Conservation (phyloP, 2,797 vertebrate species). For the Silurus lanzhouensis region DNA sequence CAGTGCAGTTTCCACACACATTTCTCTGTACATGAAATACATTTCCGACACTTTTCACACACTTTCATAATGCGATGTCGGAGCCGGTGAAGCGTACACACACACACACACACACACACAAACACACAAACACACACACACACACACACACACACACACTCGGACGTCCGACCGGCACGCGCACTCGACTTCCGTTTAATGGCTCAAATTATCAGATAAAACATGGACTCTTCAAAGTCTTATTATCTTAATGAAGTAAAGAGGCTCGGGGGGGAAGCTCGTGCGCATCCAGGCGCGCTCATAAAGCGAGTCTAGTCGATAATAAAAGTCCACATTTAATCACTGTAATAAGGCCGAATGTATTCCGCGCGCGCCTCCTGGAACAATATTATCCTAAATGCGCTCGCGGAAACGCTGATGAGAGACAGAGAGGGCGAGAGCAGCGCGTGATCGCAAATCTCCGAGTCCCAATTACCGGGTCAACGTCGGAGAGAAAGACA, state of each 20-base stretch:
- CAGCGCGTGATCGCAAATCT: conserved; percentile 77
- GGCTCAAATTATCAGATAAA: conserved; percentile 92
- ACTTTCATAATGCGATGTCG: not conserved
- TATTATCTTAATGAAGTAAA: conserved; percentile 93
- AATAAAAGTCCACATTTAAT: conserved; percentile 75
- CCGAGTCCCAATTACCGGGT: conserved; percentile 77
- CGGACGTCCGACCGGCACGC: conserved; percentile 69
- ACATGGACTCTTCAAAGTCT: conserved; percentile 88
- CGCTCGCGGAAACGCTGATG: conserved; percentile 69
- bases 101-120: too few relatives aligned
- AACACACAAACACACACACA: not conserved
- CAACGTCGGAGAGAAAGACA: conserved; percentile 61
- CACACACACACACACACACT: not conserved
- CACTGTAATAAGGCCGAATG: conserved; percentile 83
- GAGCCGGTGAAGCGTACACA: conserved; percentile 13
- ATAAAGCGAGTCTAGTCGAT: conserved; percentile 80
- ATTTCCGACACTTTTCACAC: not conserved
- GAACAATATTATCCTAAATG: conserved; percentile 81
- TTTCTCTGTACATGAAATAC: not conserved
- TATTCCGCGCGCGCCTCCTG: conserved; percentile 88
- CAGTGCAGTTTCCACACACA: not conserved
- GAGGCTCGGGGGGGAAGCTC: conserved; percentile 76
- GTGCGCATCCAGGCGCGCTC: conserved; percentile 77
- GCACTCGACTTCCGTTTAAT: conserved; percentile 91
- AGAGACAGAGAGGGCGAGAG: conserved; percentile 55